These are phyloP conservation scores for Drosophila maculinotata DNA, from an alignment of 2,888 invertebrate species.

Conservation along the genomic window DNA sequence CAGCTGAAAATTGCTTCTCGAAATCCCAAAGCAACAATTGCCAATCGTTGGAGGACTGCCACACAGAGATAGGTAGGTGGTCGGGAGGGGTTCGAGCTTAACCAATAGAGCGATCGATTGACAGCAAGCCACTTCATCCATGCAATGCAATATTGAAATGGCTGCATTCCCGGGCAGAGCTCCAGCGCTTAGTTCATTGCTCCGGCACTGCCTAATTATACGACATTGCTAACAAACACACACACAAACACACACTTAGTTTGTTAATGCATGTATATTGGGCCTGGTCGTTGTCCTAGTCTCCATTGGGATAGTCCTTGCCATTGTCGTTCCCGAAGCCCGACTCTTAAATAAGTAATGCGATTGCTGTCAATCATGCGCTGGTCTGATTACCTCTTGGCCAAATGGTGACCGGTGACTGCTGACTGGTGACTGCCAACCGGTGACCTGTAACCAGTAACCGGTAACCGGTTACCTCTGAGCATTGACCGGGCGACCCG, in stretches of 20 bases:
- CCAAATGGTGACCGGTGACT: constrained; percentile 13
- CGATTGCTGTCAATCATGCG: constrained; percentile 49
- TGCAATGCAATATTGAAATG: constrained; percentile 48
- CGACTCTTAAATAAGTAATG: constrained; percentile 49
- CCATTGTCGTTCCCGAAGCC: neutral
- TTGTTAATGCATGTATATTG: constrained; percentile 32
- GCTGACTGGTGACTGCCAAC: constrained; percentile 8
- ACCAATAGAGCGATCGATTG: constrained; percentile 13
- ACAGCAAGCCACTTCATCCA: constrained; percentile 11
- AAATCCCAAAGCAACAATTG: constrained; percentile 2
- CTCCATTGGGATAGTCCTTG: constrained; percentile 2
- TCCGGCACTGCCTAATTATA: constrained; percentile 39
- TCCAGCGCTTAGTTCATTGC: neutral
- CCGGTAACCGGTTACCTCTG: constrained; percentile 13
- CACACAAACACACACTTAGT: constrained; percentile 19
- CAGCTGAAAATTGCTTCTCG: constrained; percentile 2
- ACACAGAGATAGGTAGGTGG: neutral
- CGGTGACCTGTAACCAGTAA: constrained; percentile 1
- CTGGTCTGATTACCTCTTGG: constrained; percentile 65
- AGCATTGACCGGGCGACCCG: constrained; percentile 6
- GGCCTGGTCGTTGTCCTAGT: constrained; percentile 6
- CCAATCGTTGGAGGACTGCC: neutral
- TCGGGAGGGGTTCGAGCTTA: neutral
- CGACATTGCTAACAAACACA: constrained; percentile 22
- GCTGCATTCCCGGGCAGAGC: neutral